phyloP scores from a whole-genome alignment of 2,888 invertebrate species.

The Latheticus oryzae region DNA sequence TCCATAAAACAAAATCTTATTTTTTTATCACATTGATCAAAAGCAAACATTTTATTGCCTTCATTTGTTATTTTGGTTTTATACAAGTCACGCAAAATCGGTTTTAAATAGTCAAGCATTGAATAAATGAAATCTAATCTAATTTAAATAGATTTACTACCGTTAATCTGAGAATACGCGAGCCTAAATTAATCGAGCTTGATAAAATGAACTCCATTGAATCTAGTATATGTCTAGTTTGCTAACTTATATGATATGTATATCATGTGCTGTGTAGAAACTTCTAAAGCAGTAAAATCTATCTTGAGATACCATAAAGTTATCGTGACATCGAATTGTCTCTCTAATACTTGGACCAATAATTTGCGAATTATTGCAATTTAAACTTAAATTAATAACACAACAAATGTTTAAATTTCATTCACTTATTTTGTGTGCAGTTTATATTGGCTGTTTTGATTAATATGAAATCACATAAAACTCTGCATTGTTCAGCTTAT shows the following conservation, averaged over 20 bases:
- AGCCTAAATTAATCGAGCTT: slow-evolving; percentile 31
- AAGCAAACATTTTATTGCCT: neutral
- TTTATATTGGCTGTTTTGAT: too few species aligned
- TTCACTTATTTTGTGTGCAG: slow-evolving; percentile 9
- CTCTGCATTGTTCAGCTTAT: too few species aligned
- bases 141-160: slow-evolving; percentile 30
- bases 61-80: slow-evolving; percentile 9
- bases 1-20: neutral
- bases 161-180: slow-evolving; percentile 29
- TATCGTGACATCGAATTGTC: slow-evolving; percentile 24
- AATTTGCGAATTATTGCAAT: slow-evolving; percentile 14
- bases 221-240: slow-evolving; percentile 25
- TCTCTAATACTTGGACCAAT: slow-evolving; percentile 9
- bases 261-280: slow-evolving; percentile 29
- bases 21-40: slow-evolving; percentile 2
- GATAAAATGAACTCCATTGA: slow-evolving; percentile 29
- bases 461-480: too few species aligned
- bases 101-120: slow-evolving; percentile 15
- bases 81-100: slow-evolving; percentile 13
- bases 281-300: slow-evolving; percentile 24
- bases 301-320: slow-evolving; percentile 21
- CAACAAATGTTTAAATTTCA: too few species aligned
- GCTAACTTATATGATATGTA: slow-evolving; percentile 31
- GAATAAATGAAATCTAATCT: slow-evolving; percentile 23
- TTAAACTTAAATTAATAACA: slow-evolving; percentile 14